Conservation (phyloP, 2,797 vertebrate species). For the Spea hammondii region DNA sequence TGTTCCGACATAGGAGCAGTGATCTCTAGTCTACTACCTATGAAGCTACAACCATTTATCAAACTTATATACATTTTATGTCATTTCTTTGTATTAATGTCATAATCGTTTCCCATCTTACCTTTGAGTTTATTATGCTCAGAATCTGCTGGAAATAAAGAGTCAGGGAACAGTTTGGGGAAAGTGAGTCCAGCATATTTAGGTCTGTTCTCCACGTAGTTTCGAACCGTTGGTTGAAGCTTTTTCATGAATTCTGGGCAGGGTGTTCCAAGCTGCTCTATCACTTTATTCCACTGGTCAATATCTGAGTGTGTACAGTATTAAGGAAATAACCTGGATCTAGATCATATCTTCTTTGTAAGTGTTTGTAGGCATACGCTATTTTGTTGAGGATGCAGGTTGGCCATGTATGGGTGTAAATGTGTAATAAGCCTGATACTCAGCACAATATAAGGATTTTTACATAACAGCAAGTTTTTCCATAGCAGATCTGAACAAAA, state of each 20-base stretch:
- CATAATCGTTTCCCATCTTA: conserved; percentile 58
- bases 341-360: too few relatives aligned
- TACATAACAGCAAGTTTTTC: too few relatives aligned
- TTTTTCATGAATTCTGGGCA: conserved; percentile 98
- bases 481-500: too few relatives aligned
- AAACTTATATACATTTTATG: not conserved
- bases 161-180: conserved; percentile 97
- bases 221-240: conserved; percentile 95
- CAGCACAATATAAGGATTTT: too few relatives aligned
- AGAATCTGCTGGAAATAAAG: conserved; percentile 96
- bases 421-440: too few relatives aligned
- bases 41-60: not conserved
- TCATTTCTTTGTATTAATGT: too few relatives aligned
- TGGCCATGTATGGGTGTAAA: too few relatives aligned
- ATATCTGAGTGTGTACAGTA: conserved; percentile 80
- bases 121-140: conserved; percentile 99
- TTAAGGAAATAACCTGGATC: conserved; percentile 71
- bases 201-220: conserved; percentile 97
- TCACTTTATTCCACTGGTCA: conserved; percentile 99
- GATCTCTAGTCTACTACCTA: too few relatives aligned
- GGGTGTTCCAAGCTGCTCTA: conserved; percentile 97
- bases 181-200: conserved; percentile 97
- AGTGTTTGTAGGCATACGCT: too few relatives aligned
- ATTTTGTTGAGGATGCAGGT: too few relatives aligned
- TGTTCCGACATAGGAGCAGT: too few relatives aligned